Base-by-base conservation (phyloP, 2,113 vertebrate genomes). In the Taurulus bubalis region DNA sequence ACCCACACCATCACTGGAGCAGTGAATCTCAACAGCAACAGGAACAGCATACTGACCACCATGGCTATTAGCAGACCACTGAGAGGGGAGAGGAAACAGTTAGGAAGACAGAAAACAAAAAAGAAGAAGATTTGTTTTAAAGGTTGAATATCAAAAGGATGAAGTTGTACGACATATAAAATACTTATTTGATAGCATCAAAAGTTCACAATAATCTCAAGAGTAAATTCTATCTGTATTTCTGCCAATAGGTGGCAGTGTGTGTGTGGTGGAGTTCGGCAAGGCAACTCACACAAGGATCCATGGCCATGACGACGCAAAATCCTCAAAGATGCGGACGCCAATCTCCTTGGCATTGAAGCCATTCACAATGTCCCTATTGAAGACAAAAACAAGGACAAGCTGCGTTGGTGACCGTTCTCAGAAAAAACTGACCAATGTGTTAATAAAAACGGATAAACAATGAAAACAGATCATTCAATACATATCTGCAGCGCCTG, bases 221-320 rank as follows among this genome's bases (percentile, higher is more conserved):
- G 40, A 18, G 18, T 49, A 20, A 5, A 15, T 56, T 51, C 1
- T 15, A 14, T 73, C 2, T 60, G 16, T 63, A 12, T 34, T 12
- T 75, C 5, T 53, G 24, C 55, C 77, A 86, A 63, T 24, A 89
- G 85, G 64, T 66, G 81, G 78, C 75, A 77, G 71, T 74, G 49
- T 42, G 32, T 60, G 64, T 28, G 45, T 14, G 34, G n/a, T 4
- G 18, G 28, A 9, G 59, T 59, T 42, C 18, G 38, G 55, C 20
- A 36, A 2, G 22, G 34, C 6, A 65, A 96, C 97, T 97, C 89
- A 98, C 97, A 94, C 2, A n/a, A 98, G 93, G 80, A 98, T 97
- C 97, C 97, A 98, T 2, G 95, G 93, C 97, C 97, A 98, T 36
- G 96, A 94, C 0, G 92, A 94, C 0, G 96, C 96, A 80, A 98